phyloP scores from a whole-genome alignment of 1,140 invertebrate genomes.

The Frieseomelitta varia region DNA sequence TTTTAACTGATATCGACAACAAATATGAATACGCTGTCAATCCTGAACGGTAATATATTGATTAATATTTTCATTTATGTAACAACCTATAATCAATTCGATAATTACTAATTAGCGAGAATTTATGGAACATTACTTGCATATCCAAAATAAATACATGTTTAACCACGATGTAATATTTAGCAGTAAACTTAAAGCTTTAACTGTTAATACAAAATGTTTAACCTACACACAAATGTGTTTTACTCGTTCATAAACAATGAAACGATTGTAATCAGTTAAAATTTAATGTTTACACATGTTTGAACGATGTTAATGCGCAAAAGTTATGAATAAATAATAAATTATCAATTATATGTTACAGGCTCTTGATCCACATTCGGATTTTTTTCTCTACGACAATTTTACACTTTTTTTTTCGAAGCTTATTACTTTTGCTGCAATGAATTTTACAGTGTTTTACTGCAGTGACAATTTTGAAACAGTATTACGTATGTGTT shows the following conservation, averaged over 20 bases:
- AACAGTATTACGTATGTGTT: too few relatives aligned
- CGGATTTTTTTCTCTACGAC: too few relatives aligned
- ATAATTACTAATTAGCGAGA: not conserved
- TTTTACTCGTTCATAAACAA: not conserved
- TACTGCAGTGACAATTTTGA: too few relatives aligned
- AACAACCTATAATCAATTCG: not conserved
- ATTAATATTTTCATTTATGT: not conserved
- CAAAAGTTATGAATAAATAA: not conserved
- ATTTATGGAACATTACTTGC: not conserved
- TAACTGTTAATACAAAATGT: not conserved
- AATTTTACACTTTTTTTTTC: too few relatives aligned
- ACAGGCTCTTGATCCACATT: too few relatives aligned
- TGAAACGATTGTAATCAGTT: not conserved
- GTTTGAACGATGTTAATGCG: not conserved
- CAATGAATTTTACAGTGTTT: too few relatives aligned
- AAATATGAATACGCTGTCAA: not conserved
- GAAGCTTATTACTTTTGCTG: too few relatives aligned
- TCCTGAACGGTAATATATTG: not conserved
- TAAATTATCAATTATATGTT: too few relatives aligned
- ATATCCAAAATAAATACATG: not conserved
- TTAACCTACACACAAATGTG: not conserved
- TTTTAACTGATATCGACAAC: not conserved
- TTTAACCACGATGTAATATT: not conserved
- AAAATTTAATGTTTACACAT: not conserved
- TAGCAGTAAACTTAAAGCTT: not conserved